Evolutionary conservation across 2,113 vertebrate species (phyloP), one percentile per base, ranked within the genome.

Genomic region (Bufo bufo): DNA sequence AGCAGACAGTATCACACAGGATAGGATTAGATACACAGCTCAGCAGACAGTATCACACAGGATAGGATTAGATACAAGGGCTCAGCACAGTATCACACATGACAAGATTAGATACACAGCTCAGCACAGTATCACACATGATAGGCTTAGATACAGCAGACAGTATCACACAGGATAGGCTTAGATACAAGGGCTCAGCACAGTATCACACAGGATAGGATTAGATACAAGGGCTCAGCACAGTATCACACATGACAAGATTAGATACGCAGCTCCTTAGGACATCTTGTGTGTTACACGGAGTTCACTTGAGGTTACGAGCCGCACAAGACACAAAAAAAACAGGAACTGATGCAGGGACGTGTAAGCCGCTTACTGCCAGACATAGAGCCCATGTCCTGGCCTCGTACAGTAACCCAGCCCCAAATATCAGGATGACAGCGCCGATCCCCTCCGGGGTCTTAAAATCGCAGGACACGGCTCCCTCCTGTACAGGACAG

Each of bases 221-320:
- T 58, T 10, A 58, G 56, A 58, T 58, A 58, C 56, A 58, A 0
- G 6, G 6, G 56, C 56, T 58, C 56, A 10, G 13, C 13, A 3
- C 56, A 58, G 56, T 58, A 58, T 58, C 56, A 58, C 56, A 58
- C 56, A 58, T 0, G 56, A 58, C 3, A 58, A 11, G 56, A 58
- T 66, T 23, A 66, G n/a, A 66, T 66, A 66, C 61, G 10, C 23
- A 43, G 23, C 66, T 58, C 77, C n/a, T 82, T 45, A 82, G 80
- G 80, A 82, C 58, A 33, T 80, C 52, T 58, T 80, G 78, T 59
- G 33, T 43, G 52, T 10, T 81, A 63, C 33, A 47, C 17, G 23
- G 10, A 82, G 79, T 61, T 82, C 80, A 82, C 58, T 82, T 65
- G 54, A 82, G 80, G 80, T 82, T 63, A 82, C 54, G n/a, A 79